Percentiles rank a stretch among this genome's conserved stretches.
These are phyloP conservation scores for Megalurothrips usitatus DNA, from an alignment of 2,888 invertebrate genomes.

Conservation along the genomic window DNA sequence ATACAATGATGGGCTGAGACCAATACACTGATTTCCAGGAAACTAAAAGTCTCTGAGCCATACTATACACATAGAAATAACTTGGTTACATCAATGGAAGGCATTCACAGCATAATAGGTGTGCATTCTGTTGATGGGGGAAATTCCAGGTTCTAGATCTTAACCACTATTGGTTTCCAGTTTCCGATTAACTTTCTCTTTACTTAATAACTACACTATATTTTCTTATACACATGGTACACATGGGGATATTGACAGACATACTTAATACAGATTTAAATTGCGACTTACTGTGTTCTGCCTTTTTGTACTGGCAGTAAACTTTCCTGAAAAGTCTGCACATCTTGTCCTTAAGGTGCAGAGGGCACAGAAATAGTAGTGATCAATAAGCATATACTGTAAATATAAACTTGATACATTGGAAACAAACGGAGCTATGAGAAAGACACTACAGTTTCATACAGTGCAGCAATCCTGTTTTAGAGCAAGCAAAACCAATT, in stretches of 20 bases:
- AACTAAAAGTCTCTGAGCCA: too few relatives aligned
- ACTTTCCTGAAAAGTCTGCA: constrained; percentile 42
- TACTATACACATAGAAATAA: too few relatives aligned
- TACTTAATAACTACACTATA: background rate
- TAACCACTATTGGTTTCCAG: background rate
- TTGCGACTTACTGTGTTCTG: constrained; percentile 42
- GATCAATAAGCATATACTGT: constrained; percentile 16
- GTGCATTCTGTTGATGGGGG: too few relatives aligned
- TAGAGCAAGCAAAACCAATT: too few relatives aligned
- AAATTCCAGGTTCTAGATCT: background rate
- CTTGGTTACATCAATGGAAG: too few relatives aligned
- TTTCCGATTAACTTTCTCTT: background rate
- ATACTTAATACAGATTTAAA: background rate
- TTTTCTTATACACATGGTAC: background rate
- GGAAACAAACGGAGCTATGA: too few relatives aligned
- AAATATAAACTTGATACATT: background rate
- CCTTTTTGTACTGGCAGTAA: constrained; percentile 43
- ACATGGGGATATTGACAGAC: background rate
- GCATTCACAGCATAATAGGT: too few relatives aligned
- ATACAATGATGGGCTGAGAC: too few relatives aligned
- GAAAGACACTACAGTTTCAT: too few relatives aligned
- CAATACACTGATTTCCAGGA: too few relatives aligned
- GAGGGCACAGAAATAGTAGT: constrained; percentile 31
- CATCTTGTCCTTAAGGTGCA: constrained; percentile 40
- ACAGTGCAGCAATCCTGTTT: too few relatives aligned